A percentile compares a stretch with the other conserved stretches of the same genome.
Evolutionary conservation across 1,140 invertebrate genomes (phyloP).

Genomic region (Camponotus vicinus): DNA sequence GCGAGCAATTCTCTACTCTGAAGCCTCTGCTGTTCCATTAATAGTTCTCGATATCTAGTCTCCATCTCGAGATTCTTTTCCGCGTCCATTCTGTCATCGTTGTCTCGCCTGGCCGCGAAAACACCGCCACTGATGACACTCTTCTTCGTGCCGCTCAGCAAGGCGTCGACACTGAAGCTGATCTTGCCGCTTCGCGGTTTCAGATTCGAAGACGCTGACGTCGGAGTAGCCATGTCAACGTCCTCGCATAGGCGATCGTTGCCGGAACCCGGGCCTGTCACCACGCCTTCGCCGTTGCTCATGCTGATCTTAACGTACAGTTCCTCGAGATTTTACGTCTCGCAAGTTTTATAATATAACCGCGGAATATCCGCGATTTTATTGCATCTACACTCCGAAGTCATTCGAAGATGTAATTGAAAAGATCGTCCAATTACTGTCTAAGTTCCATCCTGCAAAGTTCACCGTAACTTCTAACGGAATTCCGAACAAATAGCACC

Average conservation of each 20-base stretch:
- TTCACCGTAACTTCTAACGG: background rate
- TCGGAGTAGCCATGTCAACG: constrained; percentile 83
- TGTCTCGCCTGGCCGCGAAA: constrained; percentile 67
- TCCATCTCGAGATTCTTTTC: constrained; percentile 80
- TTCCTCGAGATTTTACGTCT: background rate
- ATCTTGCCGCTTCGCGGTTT: constrained; percentile 85
- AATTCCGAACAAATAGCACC: constrained; percentile 7
- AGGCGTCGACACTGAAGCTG: constrained; percentile 84
- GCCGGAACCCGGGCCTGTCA: constrained; percentile 78
- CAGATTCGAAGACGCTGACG: constrained; percentile 82
- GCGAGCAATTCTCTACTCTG: constrained; percentile 82
- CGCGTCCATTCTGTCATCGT: constrained; percentile 65
- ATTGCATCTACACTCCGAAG: background rate
- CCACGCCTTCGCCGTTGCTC: constrained; percentile 79
- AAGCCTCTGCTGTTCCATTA: constrained; percentile 82
- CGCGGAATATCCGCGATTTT: background rate
- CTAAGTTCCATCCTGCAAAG: constrained; percentile 17
- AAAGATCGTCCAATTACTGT: background rate
- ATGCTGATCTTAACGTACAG: constrained; percentile 59
- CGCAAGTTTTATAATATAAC: constrained; percentile 3
- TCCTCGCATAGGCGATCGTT: constrained; percentile 78
- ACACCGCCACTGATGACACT: constrained; percentile 52
- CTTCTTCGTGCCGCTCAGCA: constrained; percentile 84
- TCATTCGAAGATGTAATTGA: background rate
- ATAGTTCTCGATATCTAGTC: constrained; percentile 79